Conservation (phyloP, 2,888 invertebrate genomes). For the Blastobasis lacticolella region DNA sequence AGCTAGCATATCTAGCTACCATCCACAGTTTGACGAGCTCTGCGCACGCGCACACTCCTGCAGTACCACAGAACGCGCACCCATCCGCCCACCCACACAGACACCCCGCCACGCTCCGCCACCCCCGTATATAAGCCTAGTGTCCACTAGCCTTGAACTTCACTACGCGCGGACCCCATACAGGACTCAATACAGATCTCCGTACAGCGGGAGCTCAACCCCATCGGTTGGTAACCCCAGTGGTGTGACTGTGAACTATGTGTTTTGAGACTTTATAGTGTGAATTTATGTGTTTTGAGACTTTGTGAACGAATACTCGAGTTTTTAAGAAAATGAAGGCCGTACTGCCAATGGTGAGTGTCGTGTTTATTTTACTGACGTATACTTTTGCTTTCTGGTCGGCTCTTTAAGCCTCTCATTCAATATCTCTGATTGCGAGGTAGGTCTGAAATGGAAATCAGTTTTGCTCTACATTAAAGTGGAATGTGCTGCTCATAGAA, state of each 20-base stretch:
- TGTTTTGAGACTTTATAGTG: constrained; percentile 2
- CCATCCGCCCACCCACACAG: constrained; percentile 35
- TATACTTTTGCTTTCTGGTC: background rate
- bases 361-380: background rate
- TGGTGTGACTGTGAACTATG: constrained; percentile 1
- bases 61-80: constrained; percentile 29
- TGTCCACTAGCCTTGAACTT: constrained; percentile 67
- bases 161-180: constrained; percentile 47
- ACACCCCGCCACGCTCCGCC: constrained; percentile 47
- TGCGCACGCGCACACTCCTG: constrained; percentile 2
- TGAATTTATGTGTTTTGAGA: constrained; percentile 34
- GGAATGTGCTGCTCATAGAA: no score
- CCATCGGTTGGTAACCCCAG: constrained; percentile 9
- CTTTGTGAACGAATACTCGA: constrained; percentile 15
- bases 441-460: no score
- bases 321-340: constrained; percentile 38
- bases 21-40: constrained; percentile 30
- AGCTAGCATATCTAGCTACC: background rate
- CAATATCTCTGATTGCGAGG: no score
- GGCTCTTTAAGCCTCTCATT: background rate
- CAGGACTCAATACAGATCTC: constrained; percentile 2
- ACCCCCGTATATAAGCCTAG: constrained; percentile 67
- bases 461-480: no score
- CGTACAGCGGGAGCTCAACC: constrained; percentile 16
- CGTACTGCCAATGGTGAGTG: constrained; percentile 54